Evolutionary conservation across 2,888 invertebrate genomes (phyloP), one percentile per base, ranked within the genome.

Genomic region (Anoplius nigerrimus): DNA sequence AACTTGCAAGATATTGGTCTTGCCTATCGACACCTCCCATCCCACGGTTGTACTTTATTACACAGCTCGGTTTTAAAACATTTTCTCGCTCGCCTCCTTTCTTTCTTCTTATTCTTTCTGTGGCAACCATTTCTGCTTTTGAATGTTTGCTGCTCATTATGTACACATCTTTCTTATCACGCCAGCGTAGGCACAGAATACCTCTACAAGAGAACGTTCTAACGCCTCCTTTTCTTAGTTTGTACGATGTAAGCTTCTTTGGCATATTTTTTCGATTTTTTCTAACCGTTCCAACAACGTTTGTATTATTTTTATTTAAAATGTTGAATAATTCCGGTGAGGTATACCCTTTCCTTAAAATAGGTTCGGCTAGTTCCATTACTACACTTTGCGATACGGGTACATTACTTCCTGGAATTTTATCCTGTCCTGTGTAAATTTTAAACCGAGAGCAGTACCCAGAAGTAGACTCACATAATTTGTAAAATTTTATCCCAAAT

Each of bases 1-100:
- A 78, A 60, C 64, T 65, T 21, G 74, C 70, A 21, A 74, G 63
- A 15, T 56, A 46, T 66, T 74, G 71, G 48, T 74, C 74, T 57
- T 74, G 66, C 27, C 62, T 63, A 64, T 78, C 74, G 43, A 76
- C 67, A 34, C 11, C 34, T 62, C 66, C 66, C 76, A 76, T 76
- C 20, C 72, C 67, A 24, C 53, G 48, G 62, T 78, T 78, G 46
- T 77, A 78, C 22, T 15, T 66, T 66, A 11, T 62, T 59, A 8
- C 75, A 81, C 34, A 68, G 27, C 3, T 45, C 55, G 66, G 59
- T 65, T 65, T 65, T 59, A 59, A 21, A 53, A 59, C 24, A 34
- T 54, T 60, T 46, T 65, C 55, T 11, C 1, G 0, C 46, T 46
- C 48, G 34, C 21, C 65, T 20, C 43, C 57, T 65, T 48, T 21